Conservation (phyloP, 2,888 invertebrate genomes). For the Lamproptera curius region DNA sequence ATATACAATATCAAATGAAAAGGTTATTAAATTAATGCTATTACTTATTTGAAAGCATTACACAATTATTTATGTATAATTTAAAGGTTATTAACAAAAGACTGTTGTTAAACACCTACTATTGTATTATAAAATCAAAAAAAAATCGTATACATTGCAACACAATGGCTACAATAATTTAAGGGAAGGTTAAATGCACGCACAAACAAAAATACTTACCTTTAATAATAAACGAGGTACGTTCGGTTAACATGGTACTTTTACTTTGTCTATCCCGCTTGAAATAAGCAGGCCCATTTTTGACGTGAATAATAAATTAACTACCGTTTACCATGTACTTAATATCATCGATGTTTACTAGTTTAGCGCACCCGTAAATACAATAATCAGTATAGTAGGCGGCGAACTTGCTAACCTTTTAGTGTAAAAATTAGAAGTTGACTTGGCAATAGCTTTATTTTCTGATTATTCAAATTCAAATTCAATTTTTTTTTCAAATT, state of each 20-base stretch:
- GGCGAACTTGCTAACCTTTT: background rate
- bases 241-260: conserved; percentile 13
- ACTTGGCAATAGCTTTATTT: no score
- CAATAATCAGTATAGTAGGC: background rate
- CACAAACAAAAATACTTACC: conserved; percentile 8
- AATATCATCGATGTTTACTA: conserved; percentile 1
- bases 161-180: conserved; percentile 2
- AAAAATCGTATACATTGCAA: no score
- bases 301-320: conserved; percentile 15
- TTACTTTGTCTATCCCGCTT: conserved; percentile 7
- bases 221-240: conserved; percentile 11
- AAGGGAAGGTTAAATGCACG: background rate
- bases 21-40: no score
- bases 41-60: no score
- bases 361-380: background rate
- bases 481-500: no score
- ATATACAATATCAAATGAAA: no score
- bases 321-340: no score
- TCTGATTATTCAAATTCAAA: background rate
- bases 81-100: no score
- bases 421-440: background rate
- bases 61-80: no score
- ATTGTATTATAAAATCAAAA: no score
- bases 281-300: conserved; percentile 10
- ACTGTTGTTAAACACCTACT: no score